Evolutionary conservation across 2,888 invertebrate genomes (phyloP).

Genomic region (Nemoura dubitans): DNA sequence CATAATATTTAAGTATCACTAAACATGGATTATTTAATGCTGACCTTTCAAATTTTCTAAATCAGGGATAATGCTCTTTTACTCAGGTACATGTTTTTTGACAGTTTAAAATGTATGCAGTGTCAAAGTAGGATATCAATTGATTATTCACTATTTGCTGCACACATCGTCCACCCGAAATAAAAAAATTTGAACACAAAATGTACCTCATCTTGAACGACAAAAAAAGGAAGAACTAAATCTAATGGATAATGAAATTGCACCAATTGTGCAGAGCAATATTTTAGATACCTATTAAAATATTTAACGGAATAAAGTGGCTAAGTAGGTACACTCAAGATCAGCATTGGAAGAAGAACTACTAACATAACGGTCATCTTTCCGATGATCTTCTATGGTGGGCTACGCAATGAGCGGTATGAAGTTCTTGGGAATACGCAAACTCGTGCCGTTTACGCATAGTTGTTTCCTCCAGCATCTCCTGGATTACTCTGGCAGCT

Average conservation of each 20-base stretch:
- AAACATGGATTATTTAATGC: constrained; percentile 20
- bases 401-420: neutral
- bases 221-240: constrained; percentile 13
- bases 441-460: constrained; percentile 35
- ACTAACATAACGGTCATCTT: neutral
- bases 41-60: neutral
- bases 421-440: neutral
- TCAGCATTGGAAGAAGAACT: constrained; percentile 17
- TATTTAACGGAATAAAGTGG: neutral
- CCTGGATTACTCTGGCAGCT: constrained; percentile 46
- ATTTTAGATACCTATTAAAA: neutral
- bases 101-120: neutral
- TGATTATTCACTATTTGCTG: neutral
- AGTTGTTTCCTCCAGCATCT: constrained; percentile 43
- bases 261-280: neutral
- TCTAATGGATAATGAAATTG: neutral
- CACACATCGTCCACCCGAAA: constrained; percentile 1
- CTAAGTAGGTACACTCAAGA: constrained; percentile 9
- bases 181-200: constrained; percentile 21
- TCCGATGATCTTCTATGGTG: constrained; percentile 1
- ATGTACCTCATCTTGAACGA: constrained; percentile 2
- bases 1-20: neutral
- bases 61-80: constrained; percentile 32
- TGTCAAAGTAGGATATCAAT: neutral
- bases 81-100: constrained; percentile 38